Evolutionary conservation across 2,113 vertebrate species (phyloP), one percentile per base, ranked within the genome.

Genomic region (Centropus bengalensis): DNA sequence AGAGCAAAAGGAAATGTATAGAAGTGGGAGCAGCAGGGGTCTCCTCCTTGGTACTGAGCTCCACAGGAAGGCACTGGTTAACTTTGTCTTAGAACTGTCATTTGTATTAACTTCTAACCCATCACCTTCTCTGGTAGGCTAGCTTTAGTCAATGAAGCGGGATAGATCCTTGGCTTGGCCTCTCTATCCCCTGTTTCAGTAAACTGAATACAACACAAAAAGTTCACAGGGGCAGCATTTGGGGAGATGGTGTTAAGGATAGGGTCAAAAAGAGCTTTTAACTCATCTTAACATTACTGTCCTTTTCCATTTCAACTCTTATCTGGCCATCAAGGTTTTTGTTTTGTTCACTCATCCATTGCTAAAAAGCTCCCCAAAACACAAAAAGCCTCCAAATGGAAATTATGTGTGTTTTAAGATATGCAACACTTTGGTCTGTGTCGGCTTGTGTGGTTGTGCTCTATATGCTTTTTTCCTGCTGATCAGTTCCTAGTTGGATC

Each of bases 91-190:
- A 75, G 95, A 97, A 84, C 97, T 98, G 98, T 98, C 97, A 97
- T 94, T 96, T 97, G 94, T 97, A 96, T 97, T 98, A 96, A 97
- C 97, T 98, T 98, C 98, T 98, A 96, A 97, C 96, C 97, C 98
- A 98, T 98, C 97, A 97, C 97, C 97, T 97, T 96, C 90, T 30
- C 96, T 96, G 94, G 77, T 92, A 93, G 97, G 89, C 84, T 91
- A 77, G 97, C 96, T 95, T 89, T 95, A 98, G 94, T 96, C 98
- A 98, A 59, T 98, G 97, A 97, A 97, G 97, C 97, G 58, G 97
- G 96, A 95, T 95, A 76, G 91, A 95, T 96, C 96, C 97, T 98
- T 96, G 88, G 71, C 94, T 91, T 95, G 97, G 96, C 97, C 97
- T 90, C 96, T 97, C 96, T 88, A 47, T 85, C 87, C 96, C 79